Evolutionary conservation across 2,888 invertebrate genomes (phyloP).

Genomic region (Zhuqinia jingwanae): DNA sequence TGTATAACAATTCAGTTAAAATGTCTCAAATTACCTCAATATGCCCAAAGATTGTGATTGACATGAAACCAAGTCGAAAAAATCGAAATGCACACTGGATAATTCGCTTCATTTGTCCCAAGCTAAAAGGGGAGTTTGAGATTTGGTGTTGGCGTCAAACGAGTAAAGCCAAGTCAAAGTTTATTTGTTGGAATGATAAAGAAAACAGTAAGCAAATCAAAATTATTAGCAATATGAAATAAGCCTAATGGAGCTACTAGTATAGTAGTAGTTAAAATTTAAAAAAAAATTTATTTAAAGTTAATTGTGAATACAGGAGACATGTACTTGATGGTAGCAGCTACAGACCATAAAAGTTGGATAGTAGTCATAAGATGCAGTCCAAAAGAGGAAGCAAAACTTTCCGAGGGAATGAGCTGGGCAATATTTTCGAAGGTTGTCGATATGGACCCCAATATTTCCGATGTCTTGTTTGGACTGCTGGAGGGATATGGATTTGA

Average conservation of each 20-base stretch:
- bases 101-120: conserved; percentile 55
- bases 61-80: neutral
- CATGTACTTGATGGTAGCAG: conserved; percentile 65
- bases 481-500: conserved; percentile 73
- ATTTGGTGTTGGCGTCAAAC: conserved; percentile 42
- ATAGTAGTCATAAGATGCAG: conserved; percentile 67
- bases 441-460: conserved; percentile 14
- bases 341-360: conserved; percentile 61
- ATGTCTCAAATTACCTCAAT: conserved; percentile 64
- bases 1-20: conserved; percentile 55
- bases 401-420: conserved; percentile 66
- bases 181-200: conserved; percentile 57
- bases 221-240: too few species aligned
- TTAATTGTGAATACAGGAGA: too few species aligned
- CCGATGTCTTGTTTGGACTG: conserved; percentile 62
- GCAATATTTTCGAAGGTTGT: conserved; percentile 52
- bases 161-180: conserved; percentile 46
- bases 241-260: too few species aligned
- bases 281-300: too few species aligned
- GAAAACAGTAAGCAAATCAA: conserved; percentile 53
- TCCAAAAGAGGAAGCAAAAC: conserved; percentile 48
- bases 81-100: conserved; percentile 34
- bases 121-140: conserved; percentile 49
- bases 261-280: too few species aligned
- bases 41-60: conserved; percentile 47